Evolutionary conservation across 1,140 invertebrate species (phyloP).

Genomic region (Zeugodacus cucurbitae): DNA sequence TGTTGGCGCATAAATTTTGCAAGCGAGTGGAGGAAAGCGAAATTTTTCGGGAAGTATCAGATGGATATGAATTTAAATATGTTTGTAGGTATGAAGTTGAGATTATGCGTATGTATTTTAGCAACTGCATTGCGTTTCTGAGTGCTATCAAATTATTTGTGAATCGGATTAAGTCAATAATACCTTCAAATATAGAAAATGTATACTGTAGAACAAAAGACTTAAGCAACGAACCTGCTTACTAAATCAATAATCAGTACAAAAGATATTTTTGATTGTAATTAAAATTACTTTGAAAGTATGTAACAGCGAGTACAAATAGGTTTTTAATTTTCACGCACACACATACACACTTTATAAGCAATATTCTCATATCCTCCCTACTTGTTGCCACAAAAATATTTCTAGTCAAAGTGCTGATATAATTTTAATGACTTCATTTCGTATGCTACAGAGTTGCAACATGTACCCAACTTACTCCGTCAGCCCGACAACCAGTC

Average conservation of each 20-base stretch:
- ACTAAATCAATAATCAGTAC: too few species aligned
- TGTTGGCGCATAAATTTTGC: background rate
- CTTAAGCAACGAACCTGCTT: slow-evolving; percentile 40
- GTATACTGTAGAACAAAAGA: background rate
- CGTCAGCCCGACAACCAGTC: background rate
- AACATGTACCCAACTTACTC: background rate
- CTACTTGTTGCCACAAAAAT: background rate
- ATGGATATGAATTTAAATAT: background rate
- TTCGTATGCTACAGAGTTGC: background rate
- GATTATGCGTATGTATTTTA: background rate
- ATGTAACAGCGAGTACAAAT: background rate
- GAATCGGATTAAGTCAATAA: background rate
- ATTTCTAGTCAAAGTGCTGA: background rate
- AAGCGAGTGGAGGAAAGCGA: background rate
- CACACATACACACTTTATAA: background rate
- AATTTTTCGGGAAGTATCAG: too few species aligned
- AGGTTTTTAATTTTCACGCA: background rate
- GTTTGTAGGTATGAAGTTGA: background rate
- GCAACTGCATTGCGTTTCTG: background rate
- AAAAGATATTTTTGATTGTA: background rate
- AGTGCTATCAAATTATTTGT: background rate
- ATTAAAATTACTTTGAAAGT: background rate
- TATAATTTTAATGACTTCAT: slow-evolving; percentile 40
- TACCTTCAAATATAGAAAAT: background rate
- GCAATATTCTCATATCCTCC: too few species aligned